Conservation (phyloP, 1,140 invertebrate genomes). For the Plutomurus gul region DNA sequence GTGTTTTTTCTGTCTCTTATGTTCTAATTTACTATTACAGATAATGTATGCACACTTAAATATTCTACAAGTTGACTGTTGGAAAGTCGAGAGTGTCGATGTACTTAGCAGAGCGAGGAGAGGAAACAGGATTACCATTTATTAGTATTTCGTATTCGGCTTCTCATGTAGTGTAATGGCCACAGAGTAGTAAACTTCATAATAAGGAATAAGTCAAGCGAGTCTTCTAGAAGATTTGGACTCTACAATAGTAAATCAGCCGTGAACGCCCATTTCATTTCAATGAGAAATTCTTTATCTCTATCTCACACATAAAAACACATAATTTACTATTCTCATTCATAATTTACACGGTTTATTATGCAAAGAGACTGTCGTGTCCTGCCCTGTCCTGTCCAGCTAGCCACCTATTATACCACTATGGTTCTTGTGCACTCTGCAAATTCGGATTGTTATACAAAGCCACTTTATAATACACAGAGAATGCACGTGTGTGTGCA, state of each 20-base stretch:
- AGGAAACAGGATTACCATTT: too few species aligned
- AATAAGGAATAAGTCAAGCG: constrained; percentile 4
- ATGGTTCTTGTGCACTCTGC: too few species aligned
- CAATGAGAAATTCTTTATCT: constrained; percentile 12
- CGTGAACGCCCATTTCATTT: constrained; percentile 18
- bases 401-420: too few species aligned
- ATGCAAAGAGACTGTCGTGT: constrained; percentile 1
- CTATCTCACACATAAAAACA: constrained; percentile 9
- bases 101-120: too few species aligned
- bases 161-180: too few species aligned
- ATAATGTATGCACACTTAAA: too few species aligned
- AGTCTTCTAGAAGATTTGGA: background rate
- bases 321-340: constrained; percentile 13
- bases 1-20: too few species aligned
- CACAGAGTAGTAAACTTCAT: background rate
- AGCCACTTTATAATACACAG: background rate
- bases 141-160: too few species aligned
- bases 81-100: too few species aligned
- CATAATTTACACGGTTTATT: background rate
- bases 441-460: too few species aligned
- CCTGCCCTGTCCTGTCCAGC: background rate
- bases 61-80: too few species aligned
- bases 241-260: constrained; percentile 11
- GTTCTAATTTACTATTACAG: too few species aligned
- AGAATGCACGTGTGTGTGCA: background rate